A percentile compares a stretch with the other conserved stretches of the same genome.
phyloP scores from a whole-genome alignment of 2,797 vertebrate genomes.

The Helarctos malayanus region DNA sequence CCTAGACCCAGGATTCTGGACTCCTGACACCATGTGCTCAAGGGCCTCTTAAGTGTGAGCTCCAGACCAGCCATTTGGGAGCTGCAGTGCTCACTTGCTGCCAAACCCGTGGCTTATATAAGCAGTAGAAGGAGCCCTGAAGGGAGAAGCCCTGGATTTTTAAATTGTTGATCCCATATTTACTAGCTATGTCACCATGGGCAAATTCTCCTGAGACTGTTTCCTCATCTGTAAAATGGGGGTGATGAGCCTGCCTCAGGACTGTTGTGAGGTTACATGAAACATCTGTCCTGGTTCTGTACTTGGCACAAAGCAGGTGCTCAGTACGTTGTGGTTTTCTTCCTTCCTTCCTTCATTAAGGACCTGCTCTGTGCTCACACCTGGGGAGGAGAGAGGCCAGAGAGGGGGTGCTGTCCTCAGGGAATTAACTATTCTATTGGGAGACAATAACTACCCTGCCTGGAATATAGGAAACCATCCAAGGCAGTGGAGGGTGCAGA shows the following conservation, averaged over 20 bases:
- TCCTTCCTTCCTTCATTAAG: neutral
- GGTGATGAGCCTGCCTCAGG: conserved; percentile 53
- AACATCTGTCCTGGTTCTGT: neutral
- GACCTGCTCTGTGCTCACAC: neutral
- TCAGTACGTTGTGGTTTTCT: neutral
- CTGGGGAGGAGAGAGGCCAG: neutral
- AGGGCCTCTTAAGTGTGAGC: neutral
- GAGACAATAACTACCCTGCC: neutral
- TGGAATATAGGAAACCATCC: neutral
- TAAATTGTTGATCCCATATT: neutral
- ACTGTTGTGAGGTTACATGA: neutral
- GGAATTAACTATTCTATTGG: neutral
- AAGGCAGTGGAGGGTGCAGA: neutral
- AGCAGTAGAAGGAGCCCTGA: neutral
- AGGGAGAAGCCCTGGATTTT: neutral
- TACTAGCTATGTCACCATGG: neutral
- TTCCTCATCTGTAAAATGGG: conserved; percentile 52
- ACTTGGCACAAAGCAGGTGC: neutral
- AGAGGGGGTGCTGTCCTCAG: neutral
- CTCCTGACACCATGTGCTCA: neutral
- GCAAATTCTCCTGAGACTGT: conserved; percentile 1
- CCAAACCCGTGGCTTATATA: neutral
- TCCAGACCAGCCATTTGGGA: neutral
- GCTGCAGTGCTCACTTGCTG: neutral
- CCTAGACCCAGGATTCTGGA: neutral